Conservation (phyloP, 2,113 vertebrate genomes). For the Castor canadensis region DNA sequence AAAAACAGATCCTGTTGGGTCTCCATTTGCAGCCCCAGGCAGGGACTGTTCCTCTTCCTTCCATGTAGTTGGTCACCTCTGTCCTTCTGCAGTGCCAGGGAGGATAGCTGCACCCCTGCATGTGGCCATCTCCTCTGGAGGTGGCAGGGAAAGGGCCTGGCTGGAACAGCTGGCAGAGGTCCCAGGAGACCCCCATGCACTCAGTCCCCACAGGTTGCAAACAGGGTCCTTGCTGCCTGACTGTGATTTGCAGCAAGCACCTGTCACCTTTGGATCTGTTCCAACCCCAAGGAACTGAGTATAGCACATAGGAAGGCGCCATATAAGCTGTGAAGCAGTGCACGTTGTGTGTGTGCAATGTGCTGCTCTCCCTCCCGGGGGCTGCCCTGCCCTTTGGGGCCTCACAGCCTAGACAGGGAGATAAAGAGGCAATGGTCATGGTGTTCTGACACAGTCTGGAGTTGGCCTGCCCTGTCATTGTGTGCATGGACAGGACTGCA, state of each 20-base stretch:
- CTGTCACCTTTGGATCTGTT: not conserved
- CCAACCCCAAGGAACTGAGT: rapidly evolving
- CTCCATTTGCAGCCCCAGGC: not conserved
- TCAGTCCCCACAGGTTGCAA: no score
- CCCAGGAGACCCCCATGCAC: not conserved
- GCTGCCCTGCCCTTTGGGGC: not conserved
- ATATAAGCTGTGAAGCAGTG: rapidly evolving
- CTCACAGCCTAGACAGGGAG: no score
- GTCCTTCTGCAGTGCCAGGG: not conserved
- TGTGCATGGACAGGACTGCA: not conserved
- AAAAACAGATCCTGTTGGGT: not conserved
- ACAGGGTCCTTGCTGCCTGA: rapidly evolving
- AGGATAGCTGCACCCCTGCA: not conserved
- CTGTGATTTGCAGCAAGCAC: not conserved
- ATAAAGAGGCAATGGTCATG: not conserved
- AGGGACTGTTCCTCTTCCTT: rapidly evolving
- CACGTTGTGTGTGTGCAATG: rapidly evolving
- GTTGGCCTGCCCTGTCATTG: not conserved
- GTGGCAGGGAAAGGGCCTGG: not conserved
- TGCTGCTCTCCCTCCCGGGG: not conserved
- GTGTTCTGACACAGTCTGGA: rapidly evolving
- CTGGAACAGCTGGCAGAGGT: not conserved
- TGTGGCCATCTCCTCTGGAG: not conserved
- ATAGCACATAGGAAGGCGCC: rapidly evolving
- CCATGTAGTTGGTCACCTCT: not conserved